Percentiles rank a stretch among this genome's conserved stretches.
These are phyloP conservation scores for Tonatia bakeri DNA, from an alignment of 2,113 vertebrate genomes.

Conservation along the genomic window DNA sequence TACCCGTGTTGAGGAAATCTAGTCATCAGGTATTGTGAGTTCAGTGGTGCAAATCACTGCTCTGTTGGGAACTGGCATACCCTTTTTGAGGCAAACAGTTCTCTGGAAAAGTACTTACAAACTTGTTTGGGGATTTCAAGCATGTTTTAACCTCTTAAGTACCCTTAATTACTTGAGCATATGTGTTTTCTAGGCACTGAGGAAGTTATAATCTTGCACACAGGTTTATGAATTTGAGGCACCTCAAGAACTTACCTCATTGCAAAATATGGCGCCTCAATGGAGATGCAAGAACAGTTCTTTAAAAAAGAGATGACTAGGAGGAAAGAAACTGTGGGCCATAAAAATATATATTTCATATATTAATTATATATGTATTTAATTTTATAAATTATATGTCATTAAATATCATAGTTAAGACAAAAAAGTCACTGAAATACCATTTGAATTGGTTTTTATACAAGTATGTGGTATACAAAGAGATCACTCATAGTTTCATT, in stretches of 20 bases:
- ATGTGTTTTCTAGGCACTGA: conserved; percentile 6
- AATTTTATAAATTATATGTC: not conserved
- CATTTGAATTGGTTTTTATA: not conserved
- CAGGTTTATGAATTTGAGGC: conserved; percentile 22
- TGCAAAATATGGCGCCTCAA: conserved; percentile 34
- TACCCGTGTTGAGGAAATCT: not conserved
- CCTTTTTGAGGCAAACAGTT: not conserved
- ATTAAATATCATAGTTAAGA: conserved; percentile 32
- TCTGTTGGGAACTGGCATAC: not conserved
- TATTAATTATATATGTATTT: not conserved
- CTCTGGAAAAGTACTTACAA: conserved; percentile 44
- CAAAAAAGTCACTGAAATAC: conserved; percentile 32
- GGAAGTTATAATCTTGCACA: conserved; percentile 14
- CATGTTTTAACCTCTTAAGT: conserved; percentile 10
- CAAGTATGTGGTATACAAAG: not conserved
- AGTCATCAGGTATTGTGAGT: not conserved
- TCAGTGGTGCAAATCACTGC: not conserved
- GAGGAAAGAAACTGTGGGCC: not conserved
- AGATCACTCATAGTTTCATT: not conserved
- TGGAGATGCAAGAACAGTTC: conserved; percentile 6
- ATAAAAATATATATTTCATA: not conserved
- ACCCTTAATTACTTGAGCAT: conserved; percentile 20
- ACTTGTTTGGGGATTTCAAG: not conserved
- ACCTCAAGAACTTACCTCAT: not conserved
- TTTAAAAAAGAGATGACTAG: not conserved